These are phyloP conservation scores for Python bivittatus DNA, from an alignment of 2,113 vertebrate species.

Conservation along the genomic window DNA sequence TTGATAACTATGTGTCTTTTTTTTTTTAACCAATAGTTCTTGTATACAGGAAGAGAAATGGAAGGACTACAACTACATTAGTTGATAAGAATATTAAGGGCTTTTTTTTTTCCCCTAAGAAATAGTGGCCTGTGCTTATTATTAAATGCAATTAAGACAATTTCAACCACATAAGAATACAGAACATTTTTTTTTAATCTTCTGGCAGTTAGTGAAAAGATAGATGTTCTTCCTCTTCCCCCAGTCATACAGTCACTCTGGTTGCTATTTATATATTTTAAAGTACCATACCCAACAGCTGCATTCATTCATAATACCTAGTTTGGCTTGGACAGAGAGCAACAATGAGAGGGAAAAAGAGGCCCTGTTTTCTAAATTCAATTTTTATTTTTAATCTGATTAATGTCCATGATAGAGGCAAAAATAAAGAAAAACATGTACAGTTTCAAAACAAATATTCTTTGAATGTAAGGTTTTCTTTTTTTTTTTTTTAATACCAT, in stretches of 20 bases:
- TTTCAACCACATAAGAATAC: conserved; percentile 35
- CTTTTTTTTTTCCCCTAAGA: conserved; percentile 64
- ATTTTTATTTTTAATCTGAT: neutral
- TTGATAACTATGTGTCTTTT: conserved; percentile 39
- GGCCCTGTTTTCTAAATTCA: neutral
- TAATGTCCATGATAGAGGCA: neutral
- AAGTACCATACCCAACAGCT: neutral
- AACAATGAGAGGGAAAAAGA: neutral
- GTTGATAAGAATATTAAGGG: conserved; percentile 33
- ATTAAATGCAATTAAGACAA: conserved; percentile 49
- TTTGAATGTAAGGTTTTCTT: neutral
- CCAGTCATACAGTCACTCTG: neutral
- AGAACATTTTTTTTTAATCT: conserved; percentile 34
- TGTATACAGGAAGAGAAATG: conserved; percentile 4
- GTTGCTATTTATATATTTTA: too few relatives aligned
- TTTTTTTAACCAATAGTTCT: conserved; percentile 45
- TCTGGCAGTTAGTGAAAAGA: conserved; percentile 53
- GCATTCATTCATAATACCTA: neutral
- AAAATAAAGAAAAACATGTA: neutral
- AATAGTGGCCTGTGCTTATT: conserved; percentile 37
- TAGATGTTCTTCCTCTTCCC: neutral
- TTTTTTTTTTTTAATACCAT: neutral
- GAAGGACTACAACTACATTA: conserved; percentile 47
- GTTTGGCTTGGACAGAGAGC: neutral
- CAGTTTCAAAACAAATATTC: neutral